Evolutionary conservation across 2,113 vertebrate genomes (phyloP).

Genomic region (Lagopus muta): DNA sequence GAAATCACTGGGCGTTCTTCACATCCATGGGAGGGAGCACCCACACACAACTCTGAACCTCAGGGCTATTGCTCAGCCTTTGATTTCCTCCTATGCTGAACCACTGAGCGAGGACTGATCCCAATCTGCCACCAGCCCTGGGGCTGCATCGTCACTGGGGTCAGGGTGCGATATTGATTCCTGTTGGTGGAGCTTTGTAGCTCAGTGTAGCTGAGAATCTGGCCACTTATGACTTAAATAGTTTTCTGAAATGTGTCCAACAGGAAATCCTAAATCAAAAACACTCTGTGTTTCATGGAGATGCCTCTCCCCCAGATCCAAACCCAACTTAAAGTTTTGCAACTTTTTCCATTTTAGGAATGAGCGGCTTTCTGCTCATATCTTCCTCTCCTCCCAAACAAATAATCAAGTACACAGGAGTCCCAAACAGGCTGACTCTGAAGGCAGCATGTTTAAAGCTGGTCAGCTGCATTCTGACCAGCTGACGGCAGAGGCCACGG

Average conservation of each 20-base stretch:
- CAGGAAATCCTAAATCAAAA: slow-evolving; percentile 73
- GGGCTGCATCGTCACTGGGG: background rate
- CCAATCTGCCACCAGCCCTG: background rate
- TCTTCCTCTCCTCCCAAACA: slow-evolving; percentile 49
- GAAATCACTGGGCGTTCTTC: fast-evolving
- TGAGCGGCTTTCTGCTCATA: slow-evolving; percentile 43
- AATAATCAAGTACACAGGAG: slow-evolving; percentile 64
- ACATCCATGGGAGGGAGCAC: background rate
- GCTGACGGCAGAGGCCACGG: slow-evolving; percentile 48
- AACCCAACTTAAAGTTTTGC: slow-evolving; percentile 36
- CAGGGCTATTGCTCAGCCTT: background rate
- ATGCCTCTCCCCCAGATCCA: slow-evolving; percentile 26
- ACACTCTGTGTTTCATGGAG: slow-evolving; percentile 51
- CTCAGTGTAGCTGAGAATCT: slow-evolving; percentile 35
- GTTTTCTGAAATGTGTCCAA: slow-evolving; percentile 40
- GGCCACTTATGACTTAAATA: slow-evolving; percentile 53
- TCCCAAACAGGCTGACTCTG: background rate
- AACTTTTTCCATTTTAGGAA: slow-evolving; percentile 70
- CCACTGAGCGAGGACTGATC: background rate
- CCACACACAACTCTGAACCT: background rate
- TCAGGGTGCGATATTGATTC: background rate
- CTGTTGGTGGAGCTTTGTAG: slow-evolving; percentile 7
- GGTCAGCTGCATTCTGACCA: slow-evolving; percentile 58
- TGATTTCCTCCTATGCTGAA: background rate
- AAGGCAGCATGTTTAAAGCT: background rate